Base-by-base conservation (phyloP, 2,113 vertebrate species). In the Amia ocellicauda region DNA sequence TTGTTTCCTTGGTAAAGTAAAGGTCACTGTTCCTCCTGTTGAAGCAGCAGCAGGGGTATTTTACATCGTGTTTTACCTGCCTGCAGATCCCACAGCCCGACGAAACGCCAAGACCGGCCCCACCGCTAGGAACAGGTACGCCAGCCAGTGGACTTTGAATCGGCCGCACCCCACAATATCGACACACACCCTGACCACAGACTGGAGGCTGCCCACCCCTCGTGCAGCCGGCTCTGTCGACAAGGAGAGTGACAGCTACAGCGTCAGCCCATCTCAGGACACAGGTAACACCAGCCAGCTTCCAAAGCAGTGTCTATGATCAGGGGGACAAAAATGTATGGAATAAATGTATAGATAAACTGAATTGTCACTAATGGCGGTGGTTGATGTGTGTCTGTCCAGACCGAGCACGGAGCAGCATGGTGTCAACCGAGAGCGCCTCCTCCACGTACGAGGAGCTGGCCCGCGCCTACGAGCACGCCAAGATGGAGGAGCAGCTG, bases 201-300 rank as follows among this genome's bases (percentile, higher is more conserved):
- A 99, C 81, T 99, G 97, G 96, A 93, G 97, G 80, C 90, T 99
- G 26, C 95, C 95, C 9, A 98, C 96, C 0, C 97, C 97, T 1
- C 84, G 94, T 1, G 93, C 95, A 13, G 77, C 93, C 0, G 97
- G 97, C 2, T 99, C 97, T 0, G 93, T 97, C 80, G 97, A 99
- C 88, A 99, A 99, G 76, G 97, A 99, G 71, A 99, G 97, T 0
- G 97, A 99, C 84, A 99, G 95, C 82, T 99, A 99, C 89, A 99
- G 97, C 0, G 95, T 98, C 87, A 99, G 97, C 80, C 97, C 97
- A 3, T 99, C 97, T 0, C 97, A 99, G 78, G 97, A 99, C 74
- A 99, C 97, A 91, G 97, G 97, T 99, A 84, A 57, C 63, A 36
- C 40, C 22, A 2, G 2, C 11, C 5, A 7, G 31, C 31, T 36